Evolutionary conservation across 64 coral and sea anemone species (phyloP), one percentile per base, ranked within the genome.

Genomic region (Orbicella faveolata): DNA sequence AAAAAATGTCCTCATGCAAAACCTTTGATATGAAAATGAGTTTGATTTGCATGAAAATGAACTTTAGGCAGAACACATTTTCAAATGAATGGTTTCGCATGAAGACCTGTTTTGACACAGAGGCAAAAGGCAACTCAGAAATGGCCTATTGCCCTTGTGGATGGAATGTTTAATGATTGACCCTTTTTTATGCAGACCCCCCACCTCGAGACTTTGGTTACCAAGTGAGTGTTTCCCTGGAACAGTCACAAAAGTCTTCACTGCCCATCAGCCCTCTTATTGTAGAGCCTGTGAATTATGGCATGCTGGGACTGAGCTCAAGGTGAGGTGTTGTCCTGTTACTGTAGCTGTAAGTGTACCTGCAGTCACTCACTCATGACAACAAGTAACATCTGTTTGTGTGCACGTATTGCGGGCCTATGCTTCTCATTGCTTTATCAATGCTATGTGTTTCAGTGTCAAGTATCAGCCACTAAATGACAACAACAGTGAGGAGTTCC

Each of bases 401-500:
- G 0, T 48, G 44, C 7, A 48, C 44, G 44, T 48, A 48, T 48
- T 48, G 44, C 5, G 44, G 44, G 3, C 44, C 44, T 48, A 48
- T 48, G 44, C 44, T 48, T 48, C 44, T 48, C 44, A 59, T 59
- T 14, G 15, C 13, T 68, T 21, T 20, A 70, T 70, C 36, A 51
- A n/a, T 18, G 30, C 16, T 37, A 0, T 55, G 30, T 73, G 25
- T 84, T 76, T 21, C 61, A 99, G 97, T 19, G 87, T 96, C 41
- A 95, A 93, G 79, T 99, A 96, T 72, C 90, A 96, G 52, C 1
- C 84, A 26, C 79, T 99, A 0, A 95, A 99, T 78, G 97, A 99
- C 76, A 93, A 95, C 73, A 99, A 99, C 84, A 95, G 94, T 18
- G 97, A 99, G 75, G 94, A 99, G 17, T 89, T 99, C 10, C 84